Evolutionary conservation across 2,797 vertebrate genomes (phyloP).

Genomic region (Rhyacichthys aspro): DNA sequence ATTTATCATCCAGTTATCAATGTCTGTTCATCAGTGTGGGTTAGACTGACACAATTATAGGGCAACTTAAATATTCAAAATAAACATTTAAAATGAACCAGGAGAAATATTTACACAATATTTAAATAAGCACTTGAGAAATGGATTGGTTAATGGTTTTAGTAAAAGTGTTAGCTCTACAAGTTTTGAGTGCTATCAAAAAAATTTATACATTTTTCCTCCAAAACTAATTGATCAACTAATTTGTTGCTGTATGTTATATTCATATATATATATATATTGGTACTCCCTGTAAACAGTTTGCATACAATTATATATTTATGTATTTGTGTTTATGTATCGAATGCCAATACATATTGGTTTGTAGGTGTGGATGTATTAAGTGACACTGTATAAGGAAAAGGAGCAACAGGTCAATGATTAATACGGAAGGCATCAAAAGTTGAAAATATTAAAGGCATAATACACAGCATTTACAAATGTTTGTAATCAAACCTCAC

Average conservation of each 20-base stretch:
- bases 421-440: no score
- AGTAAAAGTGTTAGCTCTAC: not conserved
- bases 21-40: not conserved
- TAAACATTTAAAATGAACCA: not conserved
- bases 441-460: no score
- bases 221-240: not conserved
- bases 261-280: no score
- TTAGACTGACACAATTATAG: not conserved
- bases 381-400: no score
- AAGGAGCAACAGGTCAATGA: no score
- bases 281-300: no score
- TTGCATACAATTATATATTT: no score
- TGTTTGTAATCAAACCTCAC: no score
- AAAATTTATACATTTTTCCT: not conserved
- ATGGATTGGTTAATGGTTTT: constrained; percentile 8
- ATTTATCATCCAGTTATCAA: not conserved
- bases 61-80: not conserved
- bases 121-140: not conserved
- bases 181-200: not conserved
- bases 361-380: no score
- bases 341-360: no score
- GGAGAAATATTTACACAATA: not conserved
- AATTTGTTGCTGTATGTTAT: not conserved
- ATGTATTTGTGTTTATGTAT: no score
- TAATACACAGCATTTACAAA: no score